phyloP scores from a whole-genome alignment of 2,888 invertebrate genomes.

The Acanthosepion pharaonis region DNA sequence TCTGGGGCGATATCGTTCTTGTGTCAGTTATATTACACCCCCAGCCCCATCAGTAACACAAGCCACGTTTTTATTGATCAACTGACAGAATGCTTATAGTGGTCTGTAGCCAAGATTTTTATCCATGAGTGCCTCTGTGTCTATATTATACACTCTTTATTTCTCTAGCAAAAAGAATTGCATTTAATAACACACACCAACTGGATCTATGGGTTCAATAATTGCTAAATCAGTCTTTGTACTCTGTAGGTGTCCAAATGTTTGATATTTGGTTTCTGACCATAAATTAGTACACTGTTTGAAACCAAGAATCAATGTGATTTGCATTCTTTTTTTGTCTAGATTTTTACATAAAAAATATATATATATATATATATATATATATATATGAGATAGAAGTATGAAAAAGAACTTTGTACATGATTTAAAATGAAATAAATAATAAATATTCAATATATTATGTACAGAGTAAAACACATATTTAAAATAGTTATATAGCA shows the following conservation, averaged over 20 bases:
- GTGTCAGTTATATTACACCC: not conserved
- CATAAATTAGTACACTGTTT: not conserved
- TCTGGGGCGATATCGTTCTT: conserved; percentile 33
- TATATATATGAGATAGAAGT: too few species aligned
- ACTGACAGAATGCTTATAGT: not conserved
- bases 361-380: too few species aligned
- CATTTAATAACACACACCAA: not conserved
- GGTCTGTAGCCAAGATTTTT: conserved; percentile 18
- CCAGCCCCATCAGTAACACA: not conserved
- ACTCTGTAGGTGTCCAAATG: not conserved
- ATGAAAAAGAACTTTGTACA: too few species aligned
- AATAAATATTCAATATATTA: too few species aligned
- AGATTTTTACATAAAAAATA: too few species aligned
- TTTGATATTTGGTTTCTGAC: not conserved
- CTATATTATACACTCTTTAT: not conserved
- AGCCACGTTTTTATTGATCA: conserved; percentile 33
- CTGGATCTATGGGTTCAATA: not conserved
- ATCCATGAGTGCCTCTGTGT: conserved; percentile 16
- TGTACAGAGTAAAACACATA: too few species aligned
- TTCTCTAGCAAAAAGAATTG: not conserved
- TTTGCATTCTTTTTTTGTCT: too few species aligned
- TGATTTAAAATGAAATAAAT: too few species aligned
- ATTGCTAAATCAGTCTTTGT: conserved; percentile 9
- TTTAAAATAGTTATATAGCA: too few species aligned
- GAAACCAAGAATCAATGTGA: not conserved